Base-by-base conservation (phyloP, 2,113 vertebrate genomes). In the Triplophysa siluroides region DNA sequence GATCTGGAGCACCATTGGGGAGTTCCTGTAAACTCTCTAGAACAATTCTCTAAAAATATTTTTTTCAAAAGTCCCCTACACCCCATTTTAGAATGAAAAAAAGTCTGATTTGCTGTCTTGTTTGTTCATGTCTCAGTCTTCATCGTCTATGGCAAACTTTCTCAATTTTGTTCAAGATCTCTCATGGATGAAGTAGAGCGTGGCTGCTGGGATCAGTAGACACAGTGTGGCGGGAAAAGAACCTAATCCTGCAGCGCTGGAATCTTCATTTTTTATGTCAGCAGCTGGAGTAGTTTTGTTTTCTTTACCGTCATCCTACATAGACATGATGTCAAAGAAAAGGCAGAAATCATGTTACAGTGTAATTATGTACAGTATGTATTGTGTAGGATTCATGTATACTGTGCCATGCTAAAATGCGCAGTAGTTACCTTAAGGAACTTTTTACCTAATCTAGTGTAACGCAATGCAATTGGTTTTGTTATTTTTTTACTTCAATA, bases 181-280 rank as follows among this genome's bases (percentile, higher is more conserved):
- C 1, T 71, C 23, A 26, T 80, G 62, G 8, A 91, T 80, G 3
- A 90, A 69, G 2, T 16, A 19, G 0, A 78, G 47, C 0, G 86
- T 45, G 0, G 60, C 74, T 23, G 89, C 12, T 1, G 86, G 85
- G 81, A 85, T 78, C 10, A 86, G 21, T 1, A 85, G 18, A 21
- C 78, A 13, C 65, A 72, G 18, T 1, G 13, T 1, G 19, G 5
- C 68, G 13, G 24, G 43, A 14, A 68, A 1, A 63, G 10, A 41
- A 56, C 19, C 38, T 78, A 43, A 11, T 24, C 71, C 71, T 12
- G 12, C 14, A 21, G 50, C n/a, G 21, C 0, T 33, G 18, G 67
- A n/a, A n/a, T 14, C 13, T 8, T 11, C 45, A 21, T 19, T 6
- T 47, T 29, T 29, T 29, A 2, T 29, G 26, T 29, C 26, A 29